Percentiles rank a stretch among this genome's conserved stretches.
These are phyloP conservation scores for Drosophila fungiperda DNA, from an alignment of 2,888 invertebrate species.

Conservation along the genomic window DNA sequence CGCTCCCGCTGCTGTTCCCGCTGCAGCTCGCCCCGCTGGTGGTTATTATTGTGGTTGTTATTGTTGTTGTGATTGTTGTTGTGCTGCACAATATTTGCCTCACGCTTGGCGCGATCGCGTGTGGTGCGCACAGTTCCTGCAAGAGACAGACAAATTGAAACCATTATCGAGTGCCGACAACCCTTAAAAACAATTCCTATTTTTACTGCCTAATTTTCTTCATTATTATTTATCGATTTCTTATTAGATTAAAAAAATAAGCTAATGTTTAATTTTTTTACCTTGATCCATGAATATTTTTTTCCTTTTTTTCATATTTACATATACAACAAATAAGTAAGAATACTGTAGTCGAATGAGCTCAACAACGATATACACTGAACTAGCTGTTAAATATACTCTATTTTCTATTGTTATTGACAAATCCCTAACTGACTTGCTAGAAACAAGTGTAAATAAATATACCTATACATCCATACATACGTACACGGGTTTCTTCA, in stretches of 20 bases:
- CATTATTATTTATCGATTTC: neutral
- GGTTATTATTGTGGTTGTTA: conserved; percentile 44
- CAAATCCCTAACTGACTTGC: no score
- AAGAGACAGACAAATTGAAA: neutral
- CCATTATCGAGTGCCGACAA: neutral
- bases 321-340: neutral
- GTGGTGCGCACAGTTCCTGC: conserved; percentile 84
- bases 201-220: neutral
- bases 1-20: conserved; percentile 47
- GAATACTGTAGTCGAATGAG: no score
- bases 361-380: no score
- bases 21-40: conserved; percentile 39
- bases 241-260: neutral
- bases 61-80: conserved; percentile 65
- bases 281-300: neutral
- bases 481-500: no score
- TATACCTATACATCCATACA: no score
- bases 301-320: neutral
- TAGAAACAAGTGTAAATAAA: no score
- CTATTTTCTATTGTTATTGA: no score
- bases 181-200: neutral
- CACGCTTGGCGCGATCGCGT: conserved; percentile 85
- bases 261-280: no score
- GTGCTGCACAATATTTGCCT: conserved; percentile 81
- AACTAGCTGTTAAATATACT: no score